phyloP scores from a whole-genome alignment of 2,888 invertebrate species.

The Lepidochrysops patricia region DNA sequence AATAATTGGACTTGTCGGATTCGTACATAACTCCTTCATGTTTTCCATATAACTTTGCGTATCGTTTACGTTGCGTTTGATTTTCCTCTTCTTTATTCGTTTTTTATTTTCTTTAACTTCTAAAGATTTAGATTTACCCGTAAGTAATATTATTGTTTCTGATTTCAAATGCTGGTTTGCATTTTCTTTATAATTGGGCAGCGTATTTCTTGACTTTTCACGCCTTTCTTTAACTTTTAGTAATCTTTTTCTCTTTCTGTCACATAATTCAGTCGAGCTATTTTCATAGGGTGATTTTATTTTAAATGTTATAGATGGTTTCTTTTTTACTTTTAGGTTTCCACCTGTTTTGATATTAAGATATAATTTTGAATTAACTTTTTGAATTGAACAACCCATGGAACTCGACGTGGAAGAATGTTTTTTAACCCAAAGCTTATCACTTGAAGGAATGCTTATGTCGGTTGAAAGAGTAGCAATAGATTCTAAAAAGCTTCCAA shows the following conservation, averaged over 20 bases:
- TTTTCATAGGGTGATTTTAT: constrained; percentile 66
- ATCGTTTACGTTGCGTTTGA: not conserved
- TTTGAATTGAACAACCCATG: constrained; percentile 39
- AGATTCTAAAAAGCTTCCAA: not conserved
- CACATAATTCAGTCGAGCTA: constrained; percentile 47
- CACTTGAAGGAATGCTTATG: not conserved
- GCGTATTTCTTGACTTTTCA: constrained; percentile 49
- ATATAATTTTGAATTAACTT: constrained; percentile 36
- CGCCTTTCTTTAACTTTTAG: constrained; percentile 56
- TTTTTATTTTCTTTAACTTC: constrained; percentile 26
- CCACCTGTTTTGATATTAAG: constrained; percentile 46
- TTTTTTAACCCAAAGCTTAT: not conserved
- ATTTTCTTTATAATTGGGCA: constrained; percentile 47
- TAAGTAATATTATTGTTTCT: constrained; percentile 61
- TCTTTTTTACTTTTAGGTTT: constrained; percentile 33
- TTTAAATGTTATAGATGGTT: constrained; percentile 38
- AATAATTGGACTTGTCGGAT: not conserved
- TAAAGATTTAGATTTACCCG: constrained; percentile 62
- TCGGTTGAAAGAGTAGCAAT: not conserved
- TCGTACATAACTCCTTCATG: not conserved
- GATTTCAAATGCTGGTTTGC: constrained; percentile 52
- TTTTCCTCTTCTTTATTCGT: not conserved
- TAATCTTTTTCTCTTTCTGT: constrained; percentile 52
- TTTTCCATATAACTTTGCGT: not conserved
- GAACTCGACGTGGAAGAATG: not conserved